Evolutionary conservation across 1,140 invertebrate genomes (phyloP).

Genomic region (Sycobia sp.): DNA sequence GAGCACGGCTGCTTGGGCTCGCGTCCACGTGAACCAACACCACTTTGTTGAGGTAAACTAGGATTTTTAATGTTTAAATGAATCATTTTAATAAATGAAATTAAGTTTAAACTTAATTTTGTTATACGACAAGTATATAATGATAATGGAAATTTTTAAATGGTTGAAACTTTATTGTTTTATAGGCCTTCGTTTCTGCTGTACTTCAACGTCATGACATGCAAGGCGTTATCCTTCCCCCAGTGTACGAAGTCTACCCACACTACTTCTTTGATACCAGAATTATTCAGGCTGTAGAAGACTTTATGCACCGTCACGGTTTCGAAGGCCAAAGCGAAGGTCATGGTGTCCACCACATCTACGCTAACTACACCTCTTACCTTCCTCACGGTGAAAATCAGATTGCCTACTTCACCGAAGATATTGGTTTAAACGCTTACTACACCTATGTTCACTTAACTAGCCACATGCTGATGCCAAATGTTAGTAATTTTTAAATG

Average conservation of each 20-base stretch:
- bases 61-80: too few species aligned
- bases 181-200: conserved; percentile 53
- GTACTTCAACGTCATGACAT: conserved; percentile 55
- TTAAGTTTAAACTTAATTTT: neutral
- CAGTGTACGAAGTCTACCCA: conserved; percentile 62
- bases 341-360: conserved; percentile 46
- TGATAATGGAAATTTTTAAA: neutral
- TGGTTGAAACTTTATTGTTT: neutral
- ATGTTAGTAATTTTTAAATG: conserved; percentile 40
- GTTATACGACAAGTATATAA: too few species aligned
- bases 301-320: conserved; percentile 48
- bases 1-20: conserved; percentile 58
- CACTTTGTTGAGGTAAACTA: conserved; percentile 53
- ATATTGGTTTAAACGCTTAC: conserved; percentile 72
- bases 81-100: too few species aligned
- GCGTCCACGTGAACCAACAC: conserved; percentile 55
- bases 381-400: conserved; percentile 61
- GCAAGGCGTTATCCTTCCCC: conserved; percentile 56
- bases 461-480: conserved; percentile 59
- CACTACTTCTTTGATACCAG: conserved; percentile 59
- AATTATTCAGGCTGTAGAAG: conserved; percentile 58
- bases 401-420: conserved; percentile 76
- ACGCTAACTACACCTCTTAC: conserved; percentile 65
- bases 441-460: conserved; percentile 70
- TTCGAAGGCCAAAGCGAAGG: conserved; percentile 12